Evolutionary conservation across 2,113 vertebrate species (phyloP), one percentile per base, ranked within the genome.

Genomic region (Peromyscus leucopus): DNA sequence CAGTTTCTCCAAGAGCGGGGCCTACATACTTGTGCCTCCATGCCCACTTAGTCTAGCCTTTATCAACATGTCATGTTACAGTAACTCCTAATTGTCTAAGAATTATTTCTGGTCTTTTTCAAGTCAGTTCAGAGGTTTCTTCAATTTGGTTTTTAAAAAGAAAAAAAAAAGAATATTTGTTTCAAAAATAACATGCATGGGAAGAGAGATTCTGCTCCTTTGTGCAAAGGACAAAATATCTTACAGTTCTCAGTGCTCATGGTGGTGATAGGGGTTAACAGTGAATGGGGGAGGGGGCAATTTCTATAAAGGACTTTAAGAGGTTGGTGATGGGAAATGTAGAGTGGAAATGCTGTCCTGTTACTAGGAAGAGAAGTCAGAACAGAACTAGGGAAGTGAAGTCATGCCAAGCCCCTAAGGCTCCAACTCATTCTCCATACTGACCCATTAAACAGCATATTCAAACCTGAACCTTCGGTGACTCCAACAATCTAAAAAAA

Each of bases 401-500:
- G 16, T 13, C 90, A 97, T 46, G 61, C 3, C 57, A 75, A 26
- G 31, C 21, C 65, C 78, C 39, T 84, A 88, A 90, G 15, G 15
- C 51, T 96, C 63, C 39, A 71, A 61, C 3, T 7, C 88, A 92
- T 63, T 48, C 48, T 72, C 78, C n/a, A 74, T 2, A 12, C 1
- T 69, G 31, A 76, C 7, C 61, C 42, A 79, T 59, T 90, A 94
- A 93, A 93, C 0, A 91, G 39, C 72, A 82, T 46, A 91, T 78
- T 94, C 92, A 93, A 91, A 88, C 24, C 61, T 9, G 63, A 88
- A 67, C 7, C 15, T 96, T 87, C 76, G 75, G 69, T 39, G 36
- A 90, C 48, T 96, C 46, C 93, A 92, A 93, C 75, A 96, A 95
- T 95, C 63, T 84, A 79, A 59, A 55, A 89, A 89, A 78, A 75